Evolutionary conservation across 2,113 vertebrate genomes (phyloP), one percentile per base, ranked within the genome.

Genomic region (Podilymbus podiceps): DNA sequence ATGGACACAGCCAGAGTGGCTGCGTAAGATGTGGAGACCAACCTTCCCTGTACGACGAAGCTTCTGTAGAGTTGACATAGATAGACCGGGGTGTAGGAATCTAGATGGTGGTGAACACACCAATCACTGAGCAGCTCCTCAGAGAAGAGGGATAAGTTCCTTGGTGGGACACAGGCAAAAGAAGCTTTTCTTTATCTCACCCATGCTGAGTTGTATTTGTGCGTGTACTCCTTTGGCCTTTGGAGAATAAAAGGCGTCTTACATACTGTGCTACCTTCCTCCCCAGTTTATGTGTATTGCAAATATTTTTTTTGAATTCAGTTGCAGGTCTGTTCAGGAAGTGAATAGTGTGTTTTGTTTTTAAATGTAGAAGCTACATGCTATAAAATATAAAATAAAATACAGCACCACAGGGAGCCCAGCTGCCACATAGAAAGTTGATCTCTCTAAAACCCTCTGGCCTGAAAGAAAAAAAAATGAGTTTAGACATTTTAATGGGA

Each of bases 331-430:
- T 97, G 86, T 75, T 96, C 85, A 85, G 92, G 80, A 95, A 94
- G 68, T 85, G 73, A 96, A 94, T 81, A 75, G 46, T 58, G 49
- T 68, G 69, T 89, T 94, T 82, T 92, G 94, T 72, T 96, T 94
- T 97, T 82, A 93, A 95, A 93, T 68, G 83, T 95, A 95, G 90
- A 95, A 94, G 86, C 58, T 96, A 96, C 76, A 85, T 73, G 58
- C 69, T 79, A 77, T 95, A 97, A 97, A 96, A 81, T 12, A 87
- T 94, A 94, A 94, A 94, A 96, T 86, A 96, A 97, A 96, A 96
- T 88, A 94, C 58, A 95, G 31, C 74, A 89, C 93, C 28, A 15
- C 73, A 76, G 92, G 94, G 94, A 95, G 44, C 22, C 83, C 90
- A 97, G 86, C 94, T 96, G 94, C 94, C 73, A 93, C 63, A 64